Conservation (phyloP, 2,888 invertebrate species). For the Sphaeridia pumilis region DNA sequence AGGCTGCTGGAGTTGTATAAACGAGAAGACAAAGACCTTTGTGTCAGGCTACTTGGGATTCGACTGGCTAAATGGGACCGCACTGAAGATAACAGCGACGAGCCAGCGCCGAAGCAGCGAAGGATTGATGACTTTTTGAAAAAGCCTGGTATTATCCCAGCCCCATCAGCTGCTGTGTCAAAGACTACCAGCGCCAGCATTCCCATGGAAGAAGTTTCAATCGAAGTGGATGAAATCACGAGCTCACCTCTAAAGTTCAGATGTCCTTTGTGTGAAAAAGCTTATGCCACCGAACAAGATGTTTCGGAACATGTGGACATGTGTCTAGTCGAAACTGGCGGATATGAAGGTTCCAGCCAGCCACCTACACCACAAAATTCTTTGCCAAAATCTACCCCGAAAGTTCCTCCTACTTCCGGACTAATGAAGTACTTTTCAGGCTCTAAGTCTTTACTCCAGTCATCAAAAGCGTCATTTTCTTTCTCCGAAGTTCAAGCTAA, state of each 20-base stretch:
- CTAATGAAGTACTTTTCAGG: too few relatives aligned
- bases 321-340: not conserved
- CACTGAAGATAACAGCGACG: not conserved
- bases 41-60: slow-evolving; percentile 28
- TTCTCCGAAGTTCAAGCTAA: too few relatives aligned
- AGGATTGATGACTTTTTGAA: slow-evolving; percentile 16
- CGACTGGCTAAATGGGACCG: slow-evolving; percentile 23
- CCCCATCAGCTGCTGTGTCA: not conserved
- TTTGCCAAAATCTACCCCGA: too few relatives aligned
- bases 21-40: slow-evolving; percentile 18
- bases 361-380: too few relatives aligned
- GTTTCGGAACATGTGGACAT: slow-evolving; percentile 13
- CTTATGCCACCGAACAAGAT: slow-evolving; percentile 8
- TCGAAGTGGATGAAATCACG: not conserved
- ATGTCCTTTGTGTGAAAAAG: slow-evolving; percentile 13
- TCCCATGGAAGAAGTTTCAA: not conserved
- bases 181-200: not conserved
- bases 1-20: slow-evolving; percentile 18
- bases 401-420: too few relatives aligned
- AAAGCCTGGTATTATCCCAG: not conserved
- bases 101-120: slow-evolving; percentile 11
- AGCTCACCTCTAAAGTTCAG: too few relatives aligned
- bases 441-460: too few relatives aligned
- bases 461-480: too few relatives aligned
- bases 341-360: not conserved